Evolutionary conservation across 2,797 vertebrate genomes (phyloP).

Genomic region (Linurgus olivaceus): DNA sequence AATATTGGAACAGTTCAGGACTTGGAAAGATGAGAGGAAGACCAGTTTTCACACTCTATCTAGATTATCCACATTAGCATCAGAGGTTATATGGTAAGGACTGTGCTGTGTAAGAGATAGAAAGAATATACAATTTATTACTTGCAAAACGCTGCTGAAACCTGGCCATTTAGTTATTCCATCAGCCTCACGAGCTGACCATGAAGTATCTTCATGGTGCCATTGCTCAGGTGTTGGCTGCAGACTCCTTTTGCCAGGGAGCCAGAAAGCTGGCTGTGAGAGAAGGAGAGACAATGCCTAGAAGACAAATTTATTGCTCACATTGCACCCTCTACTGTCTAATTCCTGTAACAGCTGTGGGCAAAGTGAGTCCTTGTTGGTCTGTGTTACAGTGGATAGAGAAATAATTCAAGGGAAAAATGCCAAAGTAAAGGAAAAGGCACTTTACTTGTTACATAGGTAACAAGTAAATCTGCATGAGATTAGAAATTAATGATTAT

Average conservation of each 20-base stretch:
- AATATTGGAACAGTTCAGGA: background rate
- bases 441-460: too few relatives aligned
- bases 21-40: background rate
- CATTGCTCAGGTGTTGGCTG: background rate
- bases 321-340: constrained; percentile 74
- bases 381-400: background rate
- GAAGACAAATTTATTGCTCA: constrained; percentile 41
- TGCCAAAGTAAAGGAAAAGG: background rate
- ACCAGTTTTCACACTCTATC: background rate
- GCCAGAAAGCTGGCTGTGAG: background rate
- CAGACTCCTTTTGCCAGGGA: background rate
- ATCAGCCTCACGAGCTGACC: background rate
- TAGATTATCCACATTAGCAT: background rate
- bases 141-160: constrained; percentile 35
- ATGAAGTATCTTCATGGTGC: background rate
- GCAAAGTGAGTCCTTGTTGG: background rate
- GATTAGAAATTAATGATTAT: background rate
- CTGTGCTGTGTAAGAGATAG: background rate
- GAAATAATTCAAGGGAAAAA: background rate
- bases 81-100: background rate
- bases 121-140: background rate
- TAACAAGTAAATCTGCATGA: background rate
- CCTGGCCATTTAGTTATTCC: background rate
- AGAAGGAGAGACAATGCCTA: background rate
- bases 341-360: background rate